Evolutionary conservation across 2,888 invertebrate genomes (phyloP).

Genomic region (Caenorhabditis wallacei): DNA sequence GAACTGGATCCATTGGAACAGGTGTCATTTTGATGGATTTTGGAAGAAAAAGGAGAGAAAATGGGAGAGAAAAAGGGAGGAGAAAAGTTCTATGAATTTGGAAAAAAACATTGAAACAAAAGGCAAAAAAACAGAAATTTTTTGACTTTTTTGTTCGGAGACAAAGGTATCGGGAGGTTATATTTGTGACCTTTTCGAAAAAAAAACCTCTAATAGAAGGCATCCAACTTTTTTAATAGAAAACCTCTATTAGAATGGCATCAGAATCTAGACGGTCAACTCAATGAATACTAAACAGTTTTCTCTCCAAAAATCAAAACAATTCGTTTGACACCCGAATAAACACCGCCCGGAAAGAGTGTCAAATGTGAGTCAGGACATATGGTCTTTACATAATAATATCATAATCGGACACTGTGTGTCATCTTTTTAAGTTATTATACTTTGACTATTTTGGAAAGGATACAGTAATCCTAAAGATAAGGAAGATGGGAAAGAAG

Average conservation of each 20-base stretch:
- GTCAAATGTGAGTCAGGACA: constrained; percentile 14
- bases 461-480: too few species aligned
- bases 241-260: not conserved
- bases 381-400: constrained; percentile 12
- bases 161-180: too few species aligned
- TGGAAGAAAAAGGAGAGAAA: not conserved
- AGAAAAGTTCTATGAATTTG: not conserved
- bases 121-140: not conserved
- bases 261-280: not conserved
- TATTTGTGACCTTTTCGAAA: not conserved
- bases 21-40: not conserved
- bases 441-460: not conserved
- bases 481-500: too few species aligned
- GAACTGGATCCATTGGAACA: not conserved
- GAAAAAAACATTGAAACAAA: not conserved
- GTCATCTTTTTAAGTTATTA: not conserved
- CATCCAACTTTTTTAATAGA: not conserved
- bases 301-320: not conserved
- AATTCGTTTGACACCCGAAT: constrained; percentile 1
- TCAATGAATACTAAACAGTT: too few species aligned
- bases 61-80: not conserved
- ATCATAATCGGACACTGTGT: constrained; percentile 7
- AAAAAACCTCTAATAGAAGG: not conserved
- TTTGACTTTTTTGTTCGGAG: too few species aligned
- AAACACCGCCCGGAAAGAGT: constrained; percentile 1